These are phyloP conservation scores for Drosophila borborema DNA, from an alignment of 2,888 invertebrate species.

Conservation along the genomic window DNA sequence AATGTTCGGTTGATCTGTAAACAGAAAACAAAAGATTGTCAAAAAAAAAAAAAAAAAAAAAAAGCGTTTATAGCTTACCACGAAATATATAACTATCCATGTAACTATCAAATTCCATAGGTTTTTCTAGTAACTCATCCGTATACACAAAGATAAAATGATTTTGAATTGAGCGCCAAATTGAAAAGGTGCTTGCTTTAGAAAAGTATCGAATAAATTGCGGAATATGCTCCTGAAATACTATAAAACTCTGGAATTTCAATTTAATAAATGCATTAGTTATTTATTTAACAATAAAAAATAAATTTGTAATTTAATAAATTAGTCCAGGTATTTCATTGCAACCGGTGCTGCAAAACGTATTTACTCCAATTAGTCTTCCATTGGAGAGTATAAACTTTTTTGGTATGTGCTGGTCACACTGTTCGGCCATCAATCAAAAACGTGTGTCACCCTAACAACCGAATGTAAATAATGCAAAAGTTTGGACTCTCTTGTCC, in stretches of 20 bases:
- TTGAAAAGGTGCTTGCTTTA: constrained; percentile 71
- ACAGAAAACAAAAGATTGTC: background rate
- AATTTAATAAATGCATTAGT: background rate
- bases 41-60: background rate
- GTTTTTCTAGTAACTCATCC: constrained; percentile 43
- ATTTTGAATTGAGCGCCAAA: constrained; percentile 72
- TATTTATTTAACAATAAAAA: background rate
- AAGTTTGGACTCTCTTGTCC: constrained; percentile 56
- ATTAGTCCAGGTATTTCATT: background rate
- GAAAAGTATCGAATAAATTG: constrained; percentile 69
- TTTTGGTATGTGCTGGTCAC: constrained; percentile 15
- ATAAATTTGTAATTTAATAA: background rate
- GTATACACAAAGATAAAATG: constrained; percentile 75
- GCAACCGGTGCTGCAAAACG: background rate
- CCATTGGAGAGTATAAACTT: background rate
- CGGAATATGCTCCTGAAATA: constrained; percentile 79
- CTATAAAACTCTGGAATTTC: constrained; percentile 66
- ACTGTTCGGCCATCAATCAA: constrained; percentile 14
- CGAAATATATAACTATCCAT: constrained; percentile 64
- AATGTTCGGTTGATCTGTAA: constrained; percentile 80
- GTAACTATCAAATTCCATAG: constrained; percentile 21
- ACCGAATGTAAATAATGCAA: constrained; percentile 52
- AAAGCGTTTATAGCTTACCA: constrained; percentile 47
- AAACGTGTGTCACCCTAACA: constrained; percentile 5
- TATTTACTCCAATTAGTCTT: background rate